Conservation (phyloP, 2,797 vertebrate species). For the Champsocephalus esox region DNA sequence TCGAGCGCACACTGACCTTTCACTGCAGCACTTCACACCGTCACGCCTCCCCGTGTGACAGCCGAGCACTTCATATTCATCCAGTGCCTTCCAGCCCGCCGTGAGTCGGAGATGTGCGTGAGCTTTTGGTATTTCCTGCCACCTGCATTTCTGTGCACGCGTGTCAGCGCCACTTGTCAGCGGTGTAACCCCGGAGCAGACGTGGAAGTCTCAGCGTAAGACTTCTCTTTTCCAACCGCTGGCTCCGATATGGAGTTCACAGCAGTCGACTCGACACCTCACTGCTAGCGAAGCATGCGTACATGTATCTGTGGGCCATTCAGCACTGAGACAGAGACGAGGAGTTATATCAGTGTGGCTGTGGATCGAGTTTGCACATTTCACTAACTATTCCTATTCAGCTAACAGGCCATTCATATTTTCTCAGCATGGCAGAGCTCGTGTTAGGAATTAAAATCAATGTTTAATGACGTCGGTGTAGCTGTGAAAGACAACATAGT, state of each 20-base stretch:
- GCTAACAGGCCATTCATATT: background rate
- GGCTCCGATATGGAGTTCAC: conserved; percentile 20
- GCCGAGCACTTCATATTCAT: conserved; percentile 41
- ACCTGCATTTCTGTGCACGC: background rate
- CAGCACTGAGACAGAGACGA: background rate
- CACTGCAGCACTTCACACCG: conserved; percentile 47
- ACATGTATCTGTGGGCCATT: conserved; percentile 24
- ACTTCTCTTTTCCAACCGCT: conserved; percentile 25
- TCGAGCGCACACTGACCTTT: conserved; percentile 59
- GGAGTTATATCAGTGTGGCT: background rate
- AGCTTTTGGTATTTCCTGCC: conserved; percentile 2
- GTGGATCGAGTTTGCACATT: background rate
- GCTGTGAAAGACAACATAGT: too few relatives aligned
- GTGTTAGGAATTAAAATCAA: too few relatives aligned
- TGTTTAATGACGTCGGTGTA: too few relatives aligned
- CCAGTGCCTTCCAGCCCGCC: conserved; percentile 11
- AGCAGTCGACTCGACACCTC: background rate
- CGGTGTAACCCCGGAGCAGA: conserved; percentile 47
- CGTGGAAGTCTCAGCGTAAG: conserved; percentile 22
- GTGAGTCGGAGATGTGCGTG: background rate
- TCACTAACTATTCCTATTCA: too few relatives aligned
- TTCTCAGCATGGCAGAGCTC: too few relatives aligned
- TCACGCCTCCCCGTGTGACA: conserved; percentile 46
- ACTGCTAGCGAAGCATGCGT: conserved; percentile 11
- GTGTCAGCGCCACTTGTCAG: conserved; percentile 32